Base-by-base conservation (phyloP, 2,113 vertebrate genomes). In the Pycnonotus jocosus region DNA sequence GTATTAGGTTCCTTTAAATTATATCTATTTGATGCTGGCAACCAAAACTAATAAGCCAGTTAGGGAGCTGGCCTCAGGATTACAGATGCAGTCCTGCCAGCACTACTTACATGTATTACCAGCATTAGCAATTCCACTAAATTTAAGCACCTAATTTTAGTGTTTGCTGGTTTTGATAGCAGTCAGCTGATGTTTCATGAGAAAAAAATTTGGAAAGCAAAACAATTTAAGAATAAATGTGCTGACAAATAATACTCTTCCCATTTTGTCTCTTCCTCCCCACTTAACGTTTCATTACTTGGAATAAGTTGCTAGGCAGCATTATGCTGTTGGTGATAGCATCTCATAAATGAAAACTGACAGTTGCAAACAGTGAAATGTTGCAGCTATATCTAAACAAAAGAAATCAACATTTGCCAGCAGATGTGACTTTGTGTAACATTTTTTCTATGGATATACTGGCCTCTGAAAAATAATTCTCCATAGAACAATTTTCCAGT, bases 271-370 rank as follows among this genome's bases (percentile, higher is more conserved):
- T 62, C 71, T 81, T 94, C 56, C 19, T 81, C 40, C 33, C 31
- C 57, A 15, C 42, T 92, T 93, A 45, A 37, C 5, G 6, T 54
- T 71, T 88, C 89, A 89, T 86, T 95, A 40, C 51, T 86, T 84
- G 73, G 50, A 65, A 57, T 84, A 92, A 86, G 77, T 92, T 94
- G 70, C 96, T 92, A 95, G 91, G 92, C 81, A 92, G 77, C 38
- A 38, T 87, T 86, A 68, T 64, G 62, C 69, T 92, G 62, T 77
- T 92, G 87, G 51, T 82, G 62, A 42, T 81, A 80, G 31, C 17
- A 70, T 92, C 56, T 66, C 57, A 28, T 79, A 80, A 73, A 96
- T 74, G 66, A 89, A 88, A 94, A 66, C 25, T 83, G 86, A 90
- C 70, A 82, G 56, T 12, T 93, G 44, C 79, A 80, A 82, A 93